phyloP scores from a whole-genome alignment of 2,113 vertebrate genomes.

The Ceyx cyanopectus region DNA sequence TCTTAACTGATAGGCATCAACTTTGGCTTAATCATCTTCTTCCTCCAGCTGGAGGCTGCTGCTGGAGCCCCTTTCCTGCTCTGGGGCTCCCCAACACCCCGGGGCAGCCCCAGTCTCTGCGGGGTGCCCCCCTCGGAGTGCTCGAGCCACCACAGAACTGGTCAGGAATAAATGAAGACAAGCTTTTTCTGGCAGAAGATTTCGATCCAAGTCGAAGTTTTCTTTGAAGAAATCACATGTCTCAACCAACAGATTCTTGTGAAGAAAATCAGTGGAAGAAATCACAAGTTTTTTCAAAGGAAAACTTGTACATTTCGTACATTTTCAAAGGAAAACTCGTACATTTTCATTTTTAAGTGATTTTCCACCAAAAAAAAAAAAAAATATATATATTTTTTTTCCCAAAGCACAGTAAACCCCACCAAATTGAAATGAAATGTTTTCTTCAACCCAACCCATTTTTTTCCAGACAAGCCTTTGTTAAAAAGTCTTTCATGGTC shows the following conservation, averaged over 20 bases:
- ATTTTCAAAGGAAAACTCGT: neutral
- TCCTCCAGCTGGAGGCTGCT: neutral
- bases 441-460: neutral
- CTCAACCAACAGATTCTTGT: neutral
- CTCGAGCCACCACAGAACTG: neutral
- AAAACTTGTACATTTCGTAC: neutral
- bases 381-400: too few relatives aligned
- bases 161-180: neutral
- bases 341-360: neutral
- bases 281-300: neutral
- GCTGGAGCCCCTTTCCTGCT: neutral
- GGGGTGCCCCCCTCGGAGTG: accelerated
- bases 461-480: neutral
- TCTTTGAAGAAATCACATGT: neutral
- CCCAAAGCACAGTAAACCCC: neutral
- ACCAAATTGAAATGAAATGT: neutral
- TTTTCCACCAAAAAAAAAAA: neutral
- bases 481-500: neutral
- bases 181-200: neutral
- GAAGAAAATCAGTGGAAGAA: neutral
- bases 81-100: neutral
- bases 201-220: neutral
- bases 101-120: neutral
- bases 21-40: constrained; percentile 29
- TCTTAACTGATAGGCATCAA: constrained; percentile 23